phyloP scores from a whole-genome alignment of 1,140 invertebrate genomes.

The Meloidogyne chitwoodi region DNA sequence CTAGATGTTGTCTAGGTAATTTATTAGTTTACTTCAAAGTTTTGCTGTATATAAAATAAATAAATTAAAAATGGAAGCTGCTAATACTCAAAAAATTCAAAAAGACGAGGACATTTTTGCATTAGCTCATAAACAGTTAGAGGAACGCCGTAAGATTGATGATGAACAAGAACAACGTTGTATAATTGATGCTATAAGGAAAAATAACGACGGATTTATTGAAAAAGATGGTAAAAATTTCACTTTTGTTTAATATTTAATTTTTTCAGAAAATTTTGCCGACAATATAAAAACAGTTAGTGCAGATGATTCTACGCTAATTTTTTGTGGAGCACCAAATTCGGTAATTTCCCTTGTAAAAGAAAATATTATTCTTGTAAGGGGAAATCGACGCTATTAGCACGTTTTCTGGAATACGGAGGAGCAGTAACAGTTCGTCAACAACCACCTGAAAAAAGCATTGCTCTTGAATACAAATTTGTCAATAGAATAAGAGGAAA shows the following conservation, averaged over 20 bases:
- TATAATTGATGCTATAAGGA: neutral
- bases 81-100: neutral
- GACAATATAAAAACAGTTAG: neutral
- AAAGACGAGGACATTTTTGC: neutral
- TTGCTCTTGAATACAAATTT: conserved; percentile 21
- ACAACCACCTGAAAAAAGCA: neutral
- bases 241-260: neutral
- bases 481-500: conserved; percentile 10
- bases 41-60: neutral
- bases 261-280: neutral
- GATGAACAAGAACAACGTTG: neutral
- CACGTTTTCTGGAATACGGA: neutral
- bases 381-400: conserved; percentile 16
- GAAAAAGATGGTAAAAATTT: neutral
- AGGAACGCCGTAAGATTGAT: neutral
- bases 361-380: neutral
- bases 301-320: neutral
- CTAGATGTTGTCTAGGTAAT: neutral
- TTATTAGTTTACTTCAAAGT: neutral
- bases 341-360: neutral
- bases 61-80: neutral
- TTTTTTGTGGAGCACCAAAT: conserved; percentile 3
- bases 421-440: neutral
- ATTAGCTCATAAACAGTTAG: neutral
- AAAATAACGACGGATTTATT: neutral